Evolutionary conservation across 2,888 invertebrate genomes (phyloP).

Genomic region (Apotomis betuletana): DNA sequence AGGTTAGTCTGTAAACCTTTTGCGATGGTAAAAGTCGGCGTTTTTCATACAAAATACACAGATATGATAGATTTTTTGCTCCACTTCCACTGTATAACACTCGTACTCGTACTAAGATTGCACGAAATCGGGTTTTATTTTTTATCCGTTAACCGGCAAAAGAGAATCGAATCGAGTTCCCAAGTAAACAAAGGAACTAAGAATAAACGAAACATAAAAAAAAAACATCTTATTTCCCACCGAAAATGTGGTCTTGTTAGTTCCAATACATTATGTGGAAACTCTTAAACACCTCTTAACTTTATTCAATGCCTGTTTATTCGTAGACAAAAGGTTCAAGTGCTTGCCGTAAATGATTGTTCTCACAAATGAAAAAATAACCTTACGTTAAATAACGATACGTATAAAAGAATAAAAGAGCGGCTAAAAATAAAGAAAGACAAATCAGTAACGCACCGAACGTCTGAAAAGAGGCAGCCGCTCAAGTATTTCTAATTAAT

Average conservation of each 20-base stretch:
- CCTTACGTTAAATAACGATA: constrained; percentile 20
- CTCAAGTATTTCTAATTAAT: constrained; percentile 32
- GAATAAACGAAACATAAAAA: constrained; percentile 16
- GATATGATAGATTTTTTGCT: too few species aligned
- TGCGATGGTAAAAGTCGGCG: too few species aligned
- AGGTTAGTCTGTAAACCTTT: too few species aligned
- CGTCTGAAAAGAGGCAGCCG: background rate
- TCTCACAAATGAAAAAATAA: background rate
- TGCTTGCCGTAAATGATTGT: background rate
- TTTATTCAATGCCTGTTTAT: constrained; percentile 23
- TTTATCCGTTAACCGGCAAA: background rate
- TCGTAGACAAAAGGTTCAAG: constrained; percentile 10
- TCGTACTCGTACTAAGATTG: too few species aligned
- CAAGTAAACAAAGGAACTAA: constrained; percentile 20
- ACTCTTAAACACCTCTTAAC: background rate
- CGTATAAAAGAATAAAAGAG: constrained; percentile 5
- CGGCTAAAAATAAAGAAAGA: constrained; percentile 15
- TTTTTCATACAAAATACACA: too few species aligned
- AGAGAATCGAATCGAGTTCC: constrained; percentile 17
- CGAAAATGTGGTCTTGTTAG: constrained; percentile 18
- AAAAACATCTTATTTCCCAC: constrained; percentile 21
- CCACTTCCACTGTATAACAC: too few species aligned
- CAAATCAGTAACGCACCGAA: constrained; percentile 1
- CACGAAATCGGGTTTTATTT: too few species aligned
- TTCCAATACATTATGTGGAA: constrained; percentile 16